Conservation (phyloP, 2,888 invertebrate species). For the Melinopterus prodromus region DNA sequence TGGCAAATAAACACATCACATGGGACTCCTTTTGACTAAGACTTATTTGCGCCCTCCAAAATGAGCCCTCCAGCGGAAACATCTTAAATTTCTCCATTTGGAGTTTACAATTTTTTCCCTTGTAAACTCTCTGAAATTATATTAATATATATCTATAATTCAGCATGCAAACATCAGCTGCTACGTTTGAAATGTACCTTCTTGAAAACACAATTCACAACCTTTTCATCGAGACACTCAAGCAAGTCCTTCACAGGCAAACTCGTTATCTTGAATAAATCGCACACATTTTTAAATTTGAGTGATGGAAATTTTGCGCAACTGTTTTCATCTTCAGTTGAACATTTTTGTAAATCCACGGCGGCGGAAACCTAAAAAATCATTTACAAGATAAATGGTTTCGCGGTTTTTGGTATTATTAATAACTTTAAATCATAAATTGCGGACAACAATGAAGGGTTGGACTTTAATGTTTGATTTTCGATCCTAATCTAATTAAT, state of each 20-base stretch:
- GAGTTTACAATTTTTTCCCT: neutral
- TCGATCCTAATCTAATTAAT: too few relatives aligned
- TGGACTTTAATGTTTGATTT: too few relatives aligned
- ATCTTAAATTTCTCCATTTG: neutral
- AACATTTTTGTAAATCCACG: constrained; percentile 6
- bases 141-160: neutral
- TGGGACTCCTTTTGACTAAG: neutral
- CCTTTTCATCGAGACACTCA: neutral
- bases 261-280: neutral
- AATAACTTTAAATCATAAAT: too few relatives aligned
- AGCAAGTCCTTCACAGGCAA: constrained; percentile 13
- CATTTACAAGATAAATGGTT: too few relatives aligned
- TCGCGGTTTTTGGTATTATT: too few relatives aligned
- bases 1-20: neutral
- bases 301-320: neutral
- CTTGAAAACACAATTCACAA: constrained; percentile 7
- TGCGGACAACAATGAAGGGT: too few relatives aligned
- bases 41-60: neutral
- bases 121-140: neutral
- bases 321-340: neutral
- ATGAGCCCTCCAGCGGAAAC: neutral
- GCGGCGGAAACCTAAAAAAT: neutral
- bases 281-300: constrained; percentile 15
- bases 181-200: neutral
- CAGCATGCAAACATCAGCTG: neutral